Percentiles rank a stretch among this genome's conserved stretches.
Conservation (phyloP, 1,140 invertebrate genomes). For the Scylla paramamosain region DNA sequence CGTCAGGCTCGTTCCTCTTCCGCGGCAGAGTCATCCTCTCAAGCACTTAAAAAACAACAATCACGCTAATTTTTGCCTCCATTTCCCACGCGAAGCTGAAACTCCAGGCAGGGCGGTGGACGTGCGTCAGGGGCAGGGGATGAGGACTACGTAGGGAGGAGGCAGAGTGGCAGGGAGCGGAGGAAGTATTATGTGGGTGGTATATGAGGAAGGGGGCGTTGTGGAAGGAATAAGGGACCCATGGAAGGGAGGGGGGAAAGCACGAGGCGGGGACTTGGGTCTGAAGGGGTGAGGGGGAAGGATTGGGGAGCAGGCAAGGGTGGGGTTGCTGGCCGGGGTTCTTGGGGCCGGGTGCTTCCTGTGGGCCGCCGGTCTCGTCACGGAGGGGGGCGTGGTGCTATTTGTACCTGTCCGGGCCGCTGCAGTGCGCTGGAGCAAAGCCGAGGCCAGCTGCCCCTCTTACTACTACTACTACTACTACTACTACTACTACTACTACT, state of each 20-base stretch:
- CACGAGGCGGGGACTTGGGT: neutral
- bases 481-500: neutral
- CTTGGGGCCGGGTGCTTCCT: slow-evolving; percentile 57
- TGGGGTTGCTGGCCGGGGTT: neutral
- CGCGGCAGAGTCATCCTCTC: slow-evolving; percentile 45
- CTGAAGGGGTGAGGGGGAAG: neutral
- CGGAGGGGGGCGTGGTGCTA: slow-evolving; percentile 71
- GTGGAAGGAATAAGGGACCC: neutral
- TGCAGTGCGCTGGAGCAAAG: slow-evolving; percentile 62
- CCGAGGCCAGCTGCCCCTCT: slow-evolving; percentile 45
- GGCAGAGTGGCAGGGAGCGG: neutral
- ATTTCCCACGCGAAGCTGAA: slow-evolving; percentile 40
- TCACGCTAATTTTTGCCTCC: slow-evolving; percentile 61
- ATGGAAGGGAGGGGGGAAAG: neutral
- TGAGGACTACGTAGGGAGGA: neutral
- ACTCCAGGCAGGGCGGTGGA: neutral
- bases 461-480: slow-evolving; percentile 46
- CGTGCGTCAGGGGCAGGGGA: neutral
- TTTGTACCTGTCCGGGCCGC: slow-evolving; percentile 69
- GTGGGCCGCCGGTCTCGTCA: slow-evolving; percentile 64
- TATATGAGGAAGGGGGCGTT: slow-evolving; percentile 3
- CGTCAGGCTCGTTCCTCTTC: slow-evolving; percentile 47
- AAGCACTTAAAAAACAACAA: slow-evolving; percentile 69
- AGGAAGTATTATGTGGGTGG: slow-evolving; percentile 29
- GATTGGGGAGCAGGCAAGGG: neutral